Percentiles rank a stretch among this genome's conserved stretches.
Evolutionary conservation across 2,888 invertebrate species (phyloP).

Genomic region (Zelleria hepariella): DNA sequence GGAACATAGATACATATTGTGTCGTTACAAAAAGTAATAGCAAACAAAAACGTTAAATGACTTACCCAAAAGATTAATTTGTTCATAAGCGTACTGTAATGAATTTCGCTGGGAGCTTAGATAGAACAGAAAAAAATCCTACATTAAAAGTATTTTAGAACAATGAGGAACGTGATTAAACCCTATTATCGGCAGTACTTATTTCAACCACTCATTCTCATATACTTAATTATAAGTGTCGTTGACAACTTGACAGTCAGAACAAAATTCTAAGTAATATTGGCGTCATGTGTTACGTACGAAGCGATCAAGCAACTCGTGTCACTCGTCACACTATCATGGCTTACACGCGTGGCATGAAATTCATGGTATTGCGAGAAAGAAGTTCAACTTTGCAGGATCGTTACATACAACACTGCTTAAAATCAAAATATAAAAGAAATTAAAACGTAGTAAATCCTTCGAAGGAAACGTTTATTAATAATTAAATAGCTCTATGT

Average conservation of each 20-base stretch:
- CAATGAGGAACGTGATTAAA: background rate
- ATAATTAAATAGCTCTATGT: slow-evolving; percentile 1
- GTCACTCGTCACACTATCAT: background rate
- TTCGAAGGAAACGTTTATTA: slow-evolving; percentile 4
- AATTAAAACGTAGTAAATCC: background rate
- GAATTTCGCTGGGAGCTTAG: slow-evolving; percentile 39
- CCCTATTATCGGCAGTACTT: background rate
- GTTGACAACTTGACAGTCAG: background rate
- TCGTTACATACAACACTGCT: background rate
- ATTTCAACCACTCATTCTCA: background rate
- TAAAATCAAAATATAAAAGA: background rate
- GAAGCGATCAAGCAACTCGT: background rate
- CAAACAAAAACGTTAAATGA: too few species aligned
- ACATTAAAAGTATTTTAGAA: slow-evolving; percentile 6
- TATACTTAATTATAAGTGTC: background rate
- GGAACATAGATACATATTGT: too few species aligned
- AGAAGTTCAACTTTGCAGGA: background rate
- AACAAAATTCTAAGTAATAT: background rate
- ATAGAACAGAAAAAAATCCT: slow-evolving; percentile 21
- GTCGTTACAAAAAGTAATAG: too few species aligned
- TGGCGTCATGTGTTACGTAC: background rate
- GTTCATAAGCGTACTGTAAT: slow-evolving; percentile 40
- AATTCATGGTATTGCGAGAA: too few species aligned
- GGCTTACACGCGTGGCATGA: background rate
- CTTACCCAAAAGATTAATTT: too few species aligned